phyloP scores from a whole-genome alignment of 2,888 invertebrate genomes.

The Scelioninae gen. 1 region DNA sequence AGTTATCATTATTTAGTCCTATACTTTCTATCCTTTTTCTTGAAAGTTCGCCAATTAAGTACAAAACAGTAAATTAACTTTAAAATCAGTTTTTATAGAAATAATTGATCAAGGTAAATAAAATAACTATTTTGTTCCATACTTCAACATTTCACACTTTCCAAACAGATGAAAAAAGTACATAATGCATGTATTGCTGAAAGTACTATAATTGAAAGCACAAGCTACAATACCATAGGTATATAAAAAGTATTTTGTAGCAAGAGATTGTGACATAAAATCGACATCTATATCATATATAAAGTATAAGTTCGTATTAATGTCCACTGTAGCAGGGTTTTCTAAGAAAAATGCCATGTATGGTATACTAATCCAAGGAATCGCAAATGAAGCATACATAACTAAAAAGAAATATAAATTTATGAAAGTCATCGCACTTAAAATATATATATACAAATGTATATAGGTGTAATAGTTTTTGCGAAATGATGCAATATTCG shows the following conservation, averaged over 20 bases:
- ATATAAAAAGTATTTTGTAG: constrained; percentile 33
- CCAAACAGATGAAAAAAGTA: constrained; percentile 49
- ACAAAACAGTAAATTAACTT: too few relatives aligned
- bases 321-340: background rate
- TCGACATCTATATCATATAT: constrained; percentile 26
- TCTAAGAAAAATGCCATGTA: constrained; percentile 10
- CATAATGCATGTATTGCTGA: constrained; percentile 46
- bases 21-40: constrained; percentile 10
- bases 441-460: too few relatives aligned
- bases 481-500: too few relatives aligned
- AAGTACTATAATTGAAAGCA: constrained; percentile 51
- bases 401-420: background rate
- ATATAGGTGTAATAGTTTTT: too few relatives aligned
- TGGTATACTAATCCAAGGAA: constrained; percentile 16
- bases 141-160: constrained; percentile 32
- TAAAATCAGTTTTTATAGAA: too few relatives aligned
- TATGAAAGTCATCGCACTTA: too few relatives aligned
- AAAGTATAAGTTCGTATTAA: constrained; percentile 34
- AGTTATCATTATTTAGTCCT: background rate
- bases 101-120: too few relatives aligned
- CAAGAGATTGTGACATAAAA: constrained; percentile 14
- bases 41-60: too few relatives aligned
- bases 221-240: constrained; percentile 38
- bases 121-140: constrained; percentile 3
- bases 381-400: constrained; percentile 1